A percentile compares a stretch with the other conserved stretches of the same genome.
Evolutionary conservation across 2,888 invertebrate genomes (phyloP).

Genomic region (Scaptomyza caliginosa): DNA sequence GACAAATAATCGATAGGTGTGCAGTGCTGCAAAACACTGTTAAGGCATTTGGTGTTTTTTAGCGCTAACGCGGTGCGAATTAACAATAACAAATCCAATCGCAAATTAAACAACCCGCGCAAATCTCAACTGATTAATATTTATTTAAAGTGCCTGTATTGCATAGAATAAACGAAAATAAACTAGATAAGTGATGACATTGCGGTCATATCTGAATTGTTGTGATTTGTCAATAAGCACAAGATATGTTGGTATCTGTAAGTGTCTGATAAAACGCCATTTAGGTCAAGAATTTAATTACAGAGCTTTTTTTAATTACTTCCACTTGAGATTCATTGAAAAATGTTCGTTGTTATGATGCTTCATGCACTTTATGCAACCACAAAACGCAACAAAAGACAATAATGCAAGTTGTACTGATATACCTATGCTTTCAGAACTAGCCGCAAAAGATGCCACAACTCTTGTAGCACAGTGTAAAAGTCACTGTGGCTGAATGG

Average conservation of each 20-base stretch:
- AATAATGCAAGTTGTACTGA: not conserved
- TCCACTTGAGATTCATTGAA: conserved; percentile 3
- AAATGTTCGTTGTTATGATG: not conserved
- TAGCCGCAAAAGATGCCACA: not conserved
- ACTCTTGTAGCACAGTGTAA: conserved; percentile 47
- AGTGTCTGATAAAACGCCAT: conserved; percentile 47
- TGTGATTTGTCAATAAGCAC: conserved; percentile 18
- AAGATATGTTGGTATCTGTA: conserved; percentile 28
- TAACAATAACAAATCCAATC: conserved; percentile 18
- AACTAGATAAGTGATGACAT: not conserved
- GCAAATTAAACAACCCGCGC: conserved; percentile 37
- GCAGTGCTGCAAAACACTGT: conserved; percentile 17
- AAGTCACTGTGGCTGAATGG: conserved; percentile 17
- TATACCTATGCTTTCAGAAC: not conserved
- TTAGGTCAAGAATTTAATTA: conserved; percentile 63
- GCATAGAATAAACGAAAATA: not conserved
- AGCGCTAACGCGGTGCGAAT: conserved; percentile 8
- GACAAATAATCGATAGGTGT: conserved; percentile 7
- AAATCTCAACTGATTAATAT: not conserved
- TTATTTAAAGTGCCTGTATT: conserved; percentile 9
- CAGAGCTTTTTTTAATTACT: conserved; percentile 23
- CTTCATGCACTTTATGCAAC: conserved; percentile 4
- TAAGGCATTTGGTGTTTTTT: conserved; percentile 28
- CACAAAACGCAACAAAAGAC: conserved; percentile 1
- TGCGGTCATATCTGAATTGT: not conserved